Conservation (phyloP, 2,113 vertebrate species). For the Naja naja region DNA sequence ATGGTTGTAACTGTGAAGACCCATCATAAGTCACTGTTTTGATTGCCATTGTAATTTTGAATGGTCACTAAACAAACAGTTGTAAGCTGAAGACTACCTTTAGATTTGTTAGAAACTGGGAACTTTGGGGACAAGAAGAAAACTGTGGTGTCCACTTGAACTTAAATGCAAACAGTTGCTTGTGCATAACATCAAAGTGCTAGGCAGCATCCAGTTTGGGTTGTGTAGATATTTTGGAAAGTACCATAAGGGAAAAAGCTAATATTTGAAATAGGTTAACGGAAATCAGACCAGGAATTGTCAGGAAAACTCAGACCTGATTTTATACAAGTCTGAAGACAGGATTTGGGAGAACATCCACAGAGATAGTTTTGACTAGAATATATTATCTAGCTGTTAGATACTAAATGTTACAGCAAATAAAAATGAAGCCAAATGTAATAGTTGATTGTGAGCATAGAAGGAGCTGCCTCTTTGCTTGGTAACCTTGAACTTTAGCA, state of each 20-base stretch:
- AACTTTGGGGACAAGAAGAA: background rate
- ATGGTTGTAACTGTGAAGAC: background rate
- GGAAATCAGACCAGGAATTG: background rate
- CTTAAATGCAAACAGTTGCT: background rate
- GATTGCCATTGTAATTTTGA: background rate
- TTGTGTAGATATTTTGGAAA: background rate
- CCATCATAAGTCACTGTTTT: background rate
- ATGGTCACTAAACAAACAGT: no score
- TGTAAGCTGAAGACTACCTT: background rate
- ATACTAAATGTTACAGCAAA: background rate
- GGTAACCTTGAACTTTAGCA: background rate
- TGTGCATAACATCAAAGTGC: background rate
- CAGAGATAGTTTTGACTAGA: background rate
- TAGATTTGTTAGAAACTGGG: background rate
- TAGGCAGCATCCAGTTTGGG: background rate
- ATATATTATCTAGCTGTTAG: background rate
- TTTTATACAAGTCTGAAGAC: background rate
- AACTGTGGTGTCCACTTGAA: background rate
- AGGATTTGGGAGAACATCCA: background rate
- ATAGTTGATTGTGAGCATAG: background rate
- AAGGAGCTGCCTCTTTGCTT: background rate
- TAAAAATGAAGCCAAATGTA: background rate
- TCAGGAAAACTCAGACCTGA: background rate
- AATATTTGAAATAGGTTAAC: background rate
- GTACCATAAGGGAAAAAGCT: background rate